Percentiles rank a stretch among this genome's conserved stretches.
Evolutionary conservation across 2,888 invertebrate genomes (phyloP).

Genomic region (Drosophila helvetica): DNA sequence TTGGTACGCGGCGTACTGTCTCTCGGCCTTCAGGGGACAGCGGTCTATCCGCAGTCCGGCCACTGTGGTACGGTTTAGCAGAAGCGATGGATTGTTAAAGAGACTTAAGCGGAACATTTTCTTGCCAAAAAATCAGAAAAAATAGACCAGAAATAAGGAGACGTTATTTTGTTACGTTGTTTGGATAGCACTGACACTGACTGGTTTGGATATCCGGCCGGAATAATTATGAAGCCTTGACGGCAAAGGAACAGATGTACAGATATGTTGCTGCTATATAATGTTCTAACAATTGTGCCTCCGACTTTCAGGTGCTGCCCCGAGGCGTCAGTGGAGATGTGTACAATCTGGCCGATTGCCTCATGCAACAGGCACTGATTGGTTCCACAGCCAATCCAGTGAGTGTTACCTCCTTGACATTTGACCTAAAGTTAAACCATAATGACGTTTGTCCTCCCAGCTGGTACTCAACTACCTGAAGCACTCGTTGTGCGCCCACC

Average conservation of each 20-base stretch:
- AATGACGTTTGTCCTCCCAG: slow-evolving; percentile 80
- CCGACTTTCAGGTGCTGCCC: slow-evolving; percentile 87
- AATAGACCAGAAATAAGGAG: too few relatives aligned
- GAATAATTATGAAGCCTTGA: too few relatives aligned
- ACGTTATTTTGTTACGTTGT: too few relatives aligned
- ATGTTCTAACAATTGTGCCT: background rate
- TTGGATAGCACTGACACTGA: too few relatives aligned
- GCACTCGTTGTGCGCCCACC: slow-evolving; percentile 94
- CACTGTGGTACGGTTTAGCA: background rate
- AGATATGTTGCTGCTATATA: too few relatives aligned
- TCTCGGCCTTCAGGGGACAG: slow-evolving; percentile 5
- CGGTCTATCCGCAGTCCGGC: background rate
- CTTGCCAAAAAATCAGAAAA: background rate
- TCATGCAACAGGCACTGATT: slow-evolving; percentile 96
- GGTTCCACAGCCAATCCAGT: slow-evolving; percentile 94
- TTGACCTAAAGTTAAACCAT: background rate
- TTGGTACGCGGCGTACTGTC: slow-evolving; percentile 64
- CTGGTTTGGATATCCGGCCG: too few relatives aligned
- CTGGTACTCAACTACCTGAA: slow-evolving; percentile 95
- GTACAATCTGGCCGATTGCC: slow-evolving; percentile 96
- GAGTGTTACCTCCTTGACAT: slow-evolving; percentile 18
- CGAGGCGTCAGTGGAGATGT: slow-evolving; percentile 96
- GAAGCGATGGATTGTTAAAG: slow-evolving; percentile 28
- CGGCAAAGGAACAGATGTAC: too few relatives aligned
- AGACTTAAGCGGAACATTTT: slow-evolving; percentile 66